Base-by-base conservation (phyloP, 2,888 invertebrate species). In the Galerucella nymphaeae region DNA sequence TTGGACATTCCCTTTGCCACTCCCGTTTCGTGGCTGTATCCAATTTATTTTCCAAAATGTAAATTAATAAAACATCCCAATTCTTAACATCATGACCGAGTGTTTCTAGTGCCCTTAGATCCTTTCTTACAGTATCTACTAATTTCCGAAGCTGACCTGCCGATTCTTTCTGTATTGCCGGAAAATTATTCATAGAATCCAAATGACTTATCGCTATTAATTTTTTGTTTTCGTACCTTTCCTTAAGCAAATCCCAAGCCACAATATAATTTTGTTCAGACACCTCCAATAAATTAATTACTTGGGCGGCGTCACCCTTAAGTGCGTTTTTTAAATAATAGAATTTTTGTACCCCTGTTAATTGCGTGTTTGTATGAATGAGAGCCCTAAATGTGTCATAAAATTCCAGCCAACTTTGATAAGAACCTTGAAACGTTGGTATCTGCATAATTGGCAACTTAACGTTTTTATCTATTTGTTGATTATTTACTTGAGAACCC, bases 221-320 rank as follows among this genome's bases (percentile, higher is more conserved):
- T 62, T 63, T 61, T 63, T 53, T 55, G 16, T 66, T 66, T 45
- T 59, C 53, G 18, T 55, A 57, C 2, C 53, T 23, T 38, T 57
- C 58, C 59, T 63, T 53, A 8, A 58, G 42, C 58, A 71, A 50
- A 58, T 58, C 59, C 58, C 65, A 71, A 30, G 65, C 65, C 48
- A 53, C 65, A 16, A 30, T 64, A n/a, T 65, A 70, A 65, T 65
- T 65, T n/a, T n/a, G n/a, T n/a, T n/a, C n/a, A n/a, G n/a, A n/a
- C n/a, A n/a, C n/a, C n/a, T n/a, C n/a, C n/a, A n/a, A n/a, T n/a
- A n/a, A n/a, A n/a, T n/a, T n/a, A n/a, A n/a, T n/a, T n/a, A n/a
- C n/a, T n/a, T n/a, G n/a, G n/a, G n/a, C n/a, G n/a, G n/a, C n/a
- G n/a, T n/a, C n/a, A n/a, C n/a, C n/a, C n/a, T n/a, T n/a, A n/a